Conservation (phyloP, 2,888 invertebrate genomes). For the Ochropleura leucogaster region DNA sequence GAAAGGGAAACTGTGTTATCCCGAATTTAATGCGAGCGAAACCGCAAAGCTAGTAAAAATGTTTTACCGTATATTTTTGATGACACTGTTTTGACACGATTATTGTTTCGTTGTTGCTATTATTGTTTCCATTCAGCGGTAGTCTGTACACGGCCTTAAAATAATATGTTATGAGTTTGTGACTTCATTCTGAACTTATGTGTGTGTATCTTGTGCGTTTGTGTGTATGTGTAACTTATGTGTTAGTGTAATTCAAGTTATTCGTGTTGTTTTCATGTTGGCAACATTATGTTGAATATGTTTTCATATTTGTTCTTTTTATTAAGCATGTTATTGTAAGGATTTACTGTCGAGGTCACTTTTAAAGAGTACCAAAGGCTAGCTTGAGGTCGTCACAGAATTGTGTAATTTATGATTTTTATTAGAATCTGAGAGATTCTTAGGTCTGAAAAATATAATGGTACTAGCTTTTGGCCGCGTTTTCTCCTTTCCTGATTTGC, state of each 20-base stretch:
- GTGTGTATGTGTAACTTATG: slow-evolving; percentile 23
- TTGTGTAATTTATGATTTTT: not conserved
- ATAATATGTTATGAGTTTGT: slow-evolving; percentile 25
- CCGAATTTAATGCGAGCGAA: too few relatives aligned
- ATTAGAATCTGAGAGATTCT: not conserved
- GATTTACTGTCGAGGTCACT: slow-evolving; percentile 8
- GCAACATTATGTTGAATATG: slow-evolving; percentile 17
- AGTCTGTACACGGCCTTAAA: slow-evolving; percentile 19
- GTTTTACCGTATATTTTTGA: not conserved
- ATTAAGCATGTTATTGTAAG: slow-evolving; percentile 14
- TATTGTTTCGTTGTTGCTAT: not conserved
- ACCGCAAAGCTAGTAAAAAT: too few relatives aligned
- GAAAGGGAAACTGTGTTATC: too few relatives aligned
- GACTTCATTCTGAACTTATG: slow-evolving; percentile 36
- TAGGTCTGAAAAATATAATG: not conserved
- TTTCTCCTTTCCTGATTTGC: too few relatives aligned
- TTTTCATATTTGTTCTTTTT: slow-evolving; percentile 43
- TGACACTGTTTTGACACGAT: not conserved
- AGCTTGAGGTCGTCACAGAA: not conserved
- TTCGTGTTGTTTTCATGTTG: slow-evolving; percentile 41
- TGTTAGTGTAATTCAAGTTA: slow-evolving; percentile 40
- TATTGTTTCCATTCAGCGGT: not conserved
- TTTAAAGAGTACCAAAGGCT: slow-evolving; percentile 16
- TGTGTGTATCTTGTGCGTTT: slow-evolving; percentile 2
- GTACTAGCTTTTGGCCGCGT: too few relatives aligned